phyloP scores from a whole-genome alignment of 2,888 invertebrate genomes.

The Sarcophaga caerulescens region DNA sequence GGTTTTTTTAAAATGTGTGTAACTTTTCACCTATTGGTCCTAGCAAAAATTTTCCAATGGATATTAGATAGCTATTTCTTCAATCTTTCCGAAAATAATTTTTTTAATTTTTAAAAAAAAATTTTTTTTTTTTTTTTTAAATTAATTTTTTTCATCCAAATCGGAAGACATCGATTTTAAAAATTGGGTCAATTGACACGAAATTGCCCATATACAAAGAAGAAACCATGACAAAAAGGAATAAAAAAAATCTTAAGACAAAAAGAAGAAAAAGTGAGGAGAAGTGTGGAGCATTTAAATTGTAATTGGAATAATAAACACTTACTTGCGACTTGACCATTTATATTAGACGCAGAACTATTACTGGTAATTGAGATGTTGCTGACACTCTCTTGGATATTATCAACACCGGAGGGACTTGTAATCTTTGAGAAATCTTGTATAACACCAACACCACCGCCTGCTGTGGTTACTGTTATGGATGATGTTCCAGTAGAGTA shows the following conservation, averaged over 20 bases:
- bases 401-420: constrained; percentile 57
- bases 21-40: too few relatives aligned
- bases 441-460: constrained; percentile 58
- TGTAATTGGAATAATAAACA: constrained; percentile 66
- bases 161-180: too few relatives aligned
- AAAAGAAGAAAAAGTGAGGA: background rate
- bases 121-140: too few relatives aligned
- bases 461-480: constrained; percentile 49
- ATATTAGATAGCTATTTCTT: too few relatives aligned
- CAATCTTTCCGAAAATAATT: too few relatives aligned
- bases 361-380: constrained; percentile 69
- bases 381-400: constrained; percentile 45
- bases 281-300: constrained; percentile 2
- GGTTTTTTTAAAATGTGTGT: too few relatives aligned
- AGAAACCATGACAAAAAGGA: background rate
- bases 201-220: too few relatives aligned
- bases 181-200: too few relatives aligned
- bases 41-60: too few relatives aligned
- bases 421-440: constrained; percentile 52
- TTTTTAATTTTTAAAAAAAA: too few relatives aligned
- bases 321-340: constrained; percentile 82
- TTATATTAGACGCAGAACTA: constrained; percentile 73
- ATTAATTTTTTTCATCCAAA: too few relatives aligned
- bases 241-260: background rate
- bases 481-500: constrained; percentile 16